These are phyloP conservation scores for Pachydiplax longipennis DNA, from an alignment of 2,888 invertebrate species.

Conservation along the genomic window DNA sequence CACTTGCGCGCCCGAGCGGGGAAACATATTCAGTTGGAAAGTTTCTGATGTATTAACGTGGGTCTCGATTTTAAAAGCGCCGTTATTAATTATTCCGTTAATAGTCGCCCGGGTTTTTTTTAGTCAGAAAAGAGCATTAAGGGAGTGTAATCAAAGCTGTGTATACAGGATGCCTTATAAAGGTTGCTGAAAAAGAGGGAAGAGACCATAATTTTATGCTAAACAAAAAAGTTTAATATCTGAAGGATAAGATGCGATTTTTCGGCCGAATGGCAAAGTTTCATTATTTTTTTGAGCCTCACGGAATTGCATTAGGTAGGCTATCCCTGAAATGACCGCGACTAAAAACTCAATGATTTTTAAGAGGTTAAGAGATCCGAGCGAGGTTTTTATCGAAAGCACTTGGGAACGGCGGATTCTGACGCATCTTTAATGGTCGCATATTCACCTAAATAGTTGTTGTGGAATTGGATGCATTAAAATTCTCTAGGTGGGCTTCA, in stretches of 20 bases:
- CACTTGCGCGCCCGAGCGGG: not conserved
- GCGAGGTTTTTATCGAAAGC: too few species aligned
- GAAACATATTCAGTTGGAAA: not conserved
- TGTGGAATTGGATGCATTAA: too few species aligned
- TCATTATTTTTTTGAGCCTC: too few species aligned
- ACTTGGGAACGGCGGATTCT: too few species aligned
- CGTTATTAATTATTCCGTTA: not conserved
- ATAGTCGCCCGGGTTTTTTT: not conserved
- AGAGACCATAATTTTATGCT: not conserved
- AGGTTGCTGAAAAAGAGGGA: not conserved
- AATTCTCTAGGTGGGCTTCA: too few species aligned
- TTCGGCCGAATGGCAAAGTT: not conserved
- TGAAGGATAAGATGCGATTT: not conserved
- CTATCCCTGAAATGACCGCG: too few species aligned
- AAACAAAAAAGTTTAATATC: not conserved
- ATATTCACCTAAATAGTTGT: too few species aligned
- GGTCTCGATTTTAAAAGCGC: not conserved
- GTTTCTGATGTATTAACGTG: not conserved
- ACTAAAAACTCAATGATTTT: too few species aligned
- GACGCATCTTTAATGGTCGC: too few species aligned
- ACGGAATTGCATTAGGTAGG: too few species aligned
- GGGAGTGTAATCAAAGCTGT: not conserved
- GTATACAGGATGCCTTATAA: not conserved
- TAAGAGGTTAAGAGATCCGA: too few species aligned
- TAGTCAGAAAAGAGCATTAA: not conserved